Base-by-base conservation (phyloP, 2,888 invertebrate genomes). In the Drosophila bunnanda region DNA sequence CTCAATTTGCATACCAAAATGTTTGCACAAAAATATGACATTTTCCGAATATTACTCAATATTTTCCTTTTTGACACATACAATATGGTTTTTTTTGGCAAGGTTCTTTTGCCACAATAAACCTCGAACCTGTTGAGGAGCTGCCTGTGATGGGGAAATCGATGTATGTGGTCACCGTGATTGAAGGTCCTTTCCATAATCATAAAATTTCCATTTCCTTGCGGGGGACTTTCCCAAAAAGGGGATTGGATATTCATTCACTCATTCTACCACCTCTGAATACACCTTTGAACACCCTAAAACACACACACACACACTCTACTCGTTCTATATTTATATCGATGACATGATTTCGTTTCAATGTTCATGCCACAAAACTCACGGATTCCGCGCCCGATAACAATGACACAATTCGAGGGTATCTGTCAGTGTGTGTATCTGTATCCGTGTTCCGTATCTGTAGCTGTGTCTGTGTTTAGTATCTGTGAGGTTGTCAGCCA, bases 261-360 rank as follows among this genome's bases (percentile, higher is more conserved):
- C 15, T 50, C 50, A 34, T 20, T 50, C 5, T 20, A 6, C 32
- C 50, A 50, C 50, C 32, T 22, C 50, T 17, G 13, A 48, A 48
- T 30, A 48, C 48, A 48, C 48, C 30, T 30, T 20, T 32, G 53
- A 59, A 48, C 39, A 38, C 28, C 53, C 54, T 22, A 20, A 48
- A 52, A 53, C 56, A 62, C 25, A 25, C 25, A 25, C 25, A 25
- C 25, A 25, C 25, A 25, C 32, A 52, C 32, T 52, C 50, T 65
- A 41, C 46, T 43, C 54, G 74, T 53, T 72, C 74, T 74, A 75
- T 74, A 74, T 75, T 76, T 75, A 64, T 77, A 77, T 77, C 67
- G 76, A 74, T 82, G 82, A 82, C 80, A 82, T 80, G 78, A 82
- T 79, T 82, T 77, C 74, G 80, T 76, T 82, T 80, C 76, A 77